Evolutionary conservation across 1,140 invertebrate species (phyloP).

Genomic region (Drosophila equinoxialis): DNA sequence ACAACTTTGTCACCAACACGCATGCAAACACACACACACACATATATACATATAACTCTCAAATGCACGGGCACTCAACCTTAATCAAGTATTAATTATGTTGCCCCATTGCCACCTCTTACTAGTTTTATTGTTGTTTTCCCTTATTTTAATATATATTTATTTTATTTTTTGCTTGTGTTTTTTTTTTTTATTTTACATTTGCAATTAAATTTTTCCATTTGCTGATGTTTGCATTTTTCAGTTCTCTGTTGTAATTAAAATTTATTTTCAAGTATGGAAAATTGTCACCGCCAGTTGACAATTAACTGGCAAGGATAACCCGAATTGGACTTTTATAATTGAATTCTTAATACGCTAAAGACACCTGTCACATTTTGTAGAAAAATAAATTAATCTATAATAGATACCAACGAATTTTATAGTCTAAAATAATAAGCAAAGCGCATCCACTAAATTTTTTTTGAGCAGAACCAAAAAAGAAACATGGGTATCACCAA

Average conservation of each 20-base stretch:
- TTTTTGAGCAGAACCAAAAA: too few relatives aligned
- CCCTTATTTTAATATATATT: not conserved
- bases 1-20: conserved; percentile 38
- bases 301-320: conserved; percentile 13
- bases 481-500: too few relatives aligned
- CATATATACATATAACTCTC: conserved; percentile 11
- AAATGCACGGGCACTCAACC: conserved; percentile 31
- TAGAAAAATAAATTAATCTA: not conserved
- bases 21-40: not conserved
- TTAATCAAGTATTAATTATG: conserved; percentile 73
- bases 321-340: conserved; percentile 6
- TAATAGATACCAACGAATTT: too few relatives aligned
- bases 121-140: not conserved
- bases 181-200: not conserved
- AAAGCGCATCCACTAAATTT: too few relatives aligned
- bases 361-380: not conserved
- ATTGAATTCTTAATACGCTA: conserved; percentile 9
- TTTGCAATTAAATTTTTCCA: conserved; percentile 42
- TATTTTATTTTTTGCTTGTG: not conserved
- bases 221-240: conserved; percentile 42
- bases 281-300: conserved; percentile 35
- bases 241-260: conserved; percentile 36
- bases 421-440: too few relatives aligned
- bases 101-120: conserved; percentile 9
- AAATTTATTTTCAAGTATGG: conserved; percentile 50